Base-by-base conservation (phyloP, 2,888 invertebrate species). In the Helicoverpa assulta region DNA sequence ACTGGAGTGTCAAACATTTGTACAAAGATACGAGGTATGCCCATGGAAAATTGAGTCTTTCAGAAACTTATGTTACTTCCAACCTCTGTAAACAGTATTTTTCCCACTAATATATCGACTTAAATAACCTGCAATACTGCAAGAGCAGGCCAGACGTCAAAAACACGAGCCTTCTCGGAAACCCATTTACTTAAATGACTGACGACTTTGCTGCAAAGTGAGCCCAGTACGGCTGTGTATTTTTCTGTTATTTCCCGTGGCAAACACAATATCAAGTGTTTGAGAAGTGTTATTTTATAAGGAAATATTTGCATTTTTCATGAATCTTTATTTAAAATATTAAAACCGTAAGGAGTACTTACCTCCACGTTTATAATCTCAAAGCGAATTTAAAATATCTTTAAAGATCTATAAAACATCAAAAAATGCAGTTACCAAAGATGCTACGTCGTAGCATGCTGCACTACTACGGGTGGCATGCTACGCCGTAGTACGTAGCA, bases 161-260 rank as follows among this genome's bases (percentile, higher is more conserved):
- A 56, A 56, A 67, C 68, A 79, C 26, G 63, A 74, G 56, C 62
- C 56, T 56, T 33, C 54, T 51, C 40, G 21, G 40, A 33, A 75
- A 79, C 14, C 79, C 62, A 67, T 79, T 75, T 60, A 5, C 53
- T 60, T 59, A 76, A 74, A 79, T 76, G 75, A 74, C 52, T 74
- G 80, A 79, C 55, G 75, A 75, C 75, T 74, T 37, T 33, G 43
- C 29, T 50, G 61, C 10, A 50, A 73, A 71, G 54, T 59, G 59
- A 59, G 75, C 43, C n/a, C 16, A 8, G 52, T 52, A 56, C 16
- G 40, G 50, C 50, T 59, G 62, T 53, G 21, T 62, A 43, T 55
- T 74, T 37, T 67, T 21, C 47, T 79, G 61, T 67, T 62, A 78
- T 62, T 61, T 73, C 18, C 29, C 47, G 51, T 55, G 16, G 33